phyloP scores from a whole-genome alignment of 2,888 invertebrate species.

The Machimus atricapillus region DNA sequence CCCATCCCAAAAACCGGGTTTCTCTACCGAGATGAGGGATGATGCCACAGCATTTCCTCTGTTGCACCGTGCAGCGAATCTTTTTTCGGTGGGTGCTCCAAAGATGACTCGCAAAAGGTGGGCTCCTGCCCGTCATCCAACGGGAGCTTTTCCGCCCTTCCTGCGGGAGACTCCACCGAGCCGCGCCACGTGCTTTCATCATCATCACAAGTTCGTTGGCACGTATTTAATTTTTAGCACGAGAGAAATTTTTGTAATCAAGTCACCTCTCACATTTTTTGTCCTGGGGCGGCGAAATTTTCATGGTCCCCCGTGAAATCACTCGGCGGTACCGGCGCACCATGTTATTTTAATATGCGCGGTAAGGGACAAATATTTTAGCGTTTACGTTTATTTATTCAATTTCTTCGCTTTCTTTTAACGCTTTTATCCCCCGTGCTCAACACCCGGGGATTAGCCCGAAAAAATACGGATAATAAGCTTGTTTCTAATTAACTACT shows the following conservation, averaged over 20 bases:
- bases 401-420: neutral
- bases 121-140: neutral
- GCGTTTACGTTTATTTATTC: neutral
- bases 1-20: neutral
- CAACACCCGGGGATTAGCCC: neutral
- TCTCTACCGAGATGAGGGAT: neutral
- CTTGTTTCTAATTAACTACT: neutral
- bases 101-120: neutral
- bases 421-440: neutral
- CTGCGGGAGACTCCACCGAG: neutral
- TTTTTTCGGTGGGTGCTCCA: neutral
- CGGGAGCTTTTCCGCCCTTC: neutral
- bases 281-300: neutral
- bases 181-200: slow-evolving; percentile 18
- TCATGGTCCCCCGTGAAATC: neutral
- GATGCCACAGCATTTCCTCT: neutral
- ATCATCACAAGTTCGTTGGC: slow-evolving; percentile 32
- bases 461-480: neutral
- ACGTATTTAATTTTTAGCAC: slow-evolving; percentile 41
- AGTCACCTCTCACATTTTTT: neutral
- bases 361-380: slow-evolving; percentile 1
- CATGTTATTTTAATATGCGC: slow-evolving; percentile 21
- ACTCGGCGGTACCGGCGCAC: neutral
- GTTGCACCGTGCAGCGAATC: neutral
- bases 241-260: slow-evolving; percentile 10